These are phyloP conservation scores for Caenorhabditis becei DNA, from an alignment of 2,888 invertebrate species.

Conservation along the genomic window DNA sequence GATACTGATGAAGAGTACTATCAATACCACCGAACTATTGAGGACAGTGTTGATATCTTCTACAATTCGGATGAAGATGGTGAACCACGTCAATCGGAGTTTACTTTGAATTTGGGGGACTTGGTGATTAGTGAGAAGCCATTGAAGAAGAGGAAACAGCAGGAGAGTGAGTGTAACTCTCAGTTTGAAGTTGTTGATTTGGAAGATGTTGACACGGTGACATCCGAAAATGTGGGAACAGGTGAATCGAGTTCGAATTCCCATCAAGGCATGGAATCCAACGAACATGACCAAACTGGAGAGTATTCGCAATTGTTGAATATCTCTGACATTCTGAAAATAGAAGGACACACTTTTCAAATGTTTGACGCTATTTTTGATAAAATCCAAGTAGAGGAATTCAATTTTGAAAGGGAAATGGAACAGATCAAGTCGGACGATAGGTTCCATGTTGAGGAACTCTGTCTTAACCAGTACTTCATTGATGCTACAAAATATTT, in stretches of 20 bases:
- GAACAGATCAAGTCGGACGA: background rate
- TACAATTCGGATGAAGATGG: slow-evolving; percentile 1
- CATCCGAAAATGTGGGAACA: no score
- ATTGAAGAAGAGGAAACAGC: background rate
- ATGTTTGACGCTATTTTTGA: background rate
- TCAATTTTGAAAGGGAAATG: background rate
- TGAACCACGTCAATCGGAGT: background rate
- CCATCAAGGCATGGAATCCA: no score
- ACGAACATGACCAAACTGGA: no score
- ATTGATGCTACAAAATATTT: background rate
- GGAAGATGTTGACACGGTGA: no score
- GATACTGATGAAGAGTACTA: slow-evolving; percentile 20
- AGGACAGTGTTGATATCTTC: background rate
- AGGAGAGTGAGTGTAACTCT: background rate
- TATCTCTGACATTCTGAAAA: background rate
- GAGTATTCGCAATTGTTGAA: background rate
- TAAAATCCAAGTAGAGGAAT: background rate
- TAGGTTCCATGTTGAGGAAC: background rate
- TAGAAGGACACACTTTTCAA: background rate
- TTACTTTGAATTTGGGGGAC: background rate
- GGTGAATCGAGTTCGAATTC: no score
- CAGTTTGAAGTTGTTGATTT: background rate
- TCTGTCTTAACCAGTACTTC: background rate
- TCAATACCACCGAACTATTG: background rate
- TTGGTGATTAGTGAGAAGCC: background rate